Conservation (phyloP, 2,888 invertebrate species). For the Pollenia griseotomentosa region DNA sequence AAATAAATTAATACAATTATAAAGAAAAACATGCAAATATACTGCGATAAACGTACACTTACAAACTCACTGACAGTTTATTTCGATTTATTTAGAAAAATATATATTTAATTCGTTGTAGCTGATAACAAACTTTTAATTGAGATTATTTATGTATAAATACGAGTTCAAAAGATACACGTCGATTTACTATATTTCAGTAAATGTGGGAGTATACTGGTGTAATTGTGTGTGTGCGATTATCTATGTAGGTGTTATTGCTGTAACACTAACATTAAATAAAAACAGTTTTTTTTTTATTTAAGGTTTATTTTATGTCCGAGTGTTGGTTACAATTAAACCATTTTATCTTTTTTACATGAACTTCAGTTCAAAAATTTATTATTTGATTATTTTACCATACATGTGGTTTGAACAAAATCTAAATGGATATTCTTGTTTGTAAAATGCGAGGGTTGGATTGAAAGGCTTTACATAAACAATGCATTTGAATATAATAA, state of each 20-base stretch:
- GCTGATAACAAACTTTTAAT: slow-evolving; percentile 39
- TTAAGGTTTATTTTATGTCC: neutral
- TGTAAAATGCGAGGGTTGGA: neutral
- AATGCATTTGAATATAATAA: no score
- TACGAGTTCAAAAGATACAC: neutral
- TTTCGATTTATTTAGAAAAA: neutral
- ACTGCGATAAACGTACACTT: neutral
- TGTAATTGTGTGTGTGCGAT: neutral
- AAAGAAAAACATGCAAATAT: slow-evolving; percentile 5
- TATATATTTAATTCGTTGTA: slow-evolving; percentile 8
- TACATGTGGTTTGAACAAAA: neutral
- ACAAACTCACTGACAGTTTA: neutral
- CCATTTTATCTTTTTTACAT: slow-evolving; percentile 12
- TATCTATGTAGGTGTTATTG: neutral
- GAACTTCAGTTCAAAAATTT: slow-evolving; percentile 1
- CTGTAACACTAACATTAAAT: neutral
- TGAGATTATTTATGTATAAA: slow-evolving; percentile 4
- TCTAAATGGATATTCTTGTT: neutral
- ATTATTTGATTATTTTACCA: slow-evolving; percentile 8
- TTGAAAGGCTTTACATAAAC: no score
- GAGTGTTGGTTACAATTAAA: neutral
- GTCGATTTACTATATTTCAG: no score
- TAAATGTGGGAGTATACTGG: no score
- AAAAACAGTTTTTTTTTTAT: neutral
- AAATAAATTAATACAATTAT: slow-evolving; percentile 30